Base-by-base conservation (phyloP, 2,797 vertebrate genomes). In the Sebastes ruberrimus region DNA sequence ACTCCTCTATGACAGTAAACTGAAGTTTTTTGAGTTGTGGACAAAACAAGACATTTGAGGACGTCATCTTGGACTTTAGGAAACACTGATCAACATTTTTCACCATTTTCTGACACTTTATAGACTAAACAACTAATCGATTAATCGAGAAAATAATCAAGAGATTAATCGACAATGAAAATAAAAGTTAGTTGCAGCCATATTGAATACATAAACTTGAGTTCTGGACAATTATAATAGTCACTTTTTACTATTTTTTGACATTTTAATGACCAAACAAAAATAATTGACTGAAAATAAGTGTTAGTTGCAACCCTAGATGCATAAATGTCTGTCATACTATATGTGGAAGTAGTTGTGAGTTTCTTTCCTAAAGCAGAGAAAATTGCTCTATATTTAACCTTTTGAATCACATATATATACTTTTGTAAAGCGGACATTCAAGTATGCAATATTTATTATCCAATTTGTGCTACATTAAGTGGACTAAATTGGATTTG, bases 401-500 rank as follows among this genome's bases (percentile, higher is more conserved):
- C 87, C 69, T 73, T 88, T 75, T 78, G 18, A 84, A 46, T 59
- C 53, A 22, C 27, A 35, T 5, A 11, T 60, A 16, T 23, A 9
- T 27, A 1, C 42, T 52, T 42, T 68, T 66, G 53, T 35, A 35
- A 69, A 61, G 67, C 23, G 61, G 80, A 56, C 52, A 59, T 86
- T 76, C 57, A 73, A 76, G 8, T 52, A 13, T 74, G 76, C 46
- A 71, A 53, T 78, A 88, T 89, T 84, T 88, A 83, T 84, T 64
- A 78, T 84, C 81, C 63, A 85, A 71, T 88, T 82, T 77, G 68
- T 64, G 33, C 52, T 28, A n/a, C 75, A 23, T 38, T 80, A 61
- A 80, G 71, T 63, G 60, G 68, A 27, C 66, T 73, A 60, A 87
- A 86, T 84, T 80, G 74, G 71, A 86, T 89, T 85, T 76, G 60